These are phyloP conservation scores for Antheraea assamensis DNA, from an alignment of 2,888 invertebrate species.

Conservation along the genomic window DNA sequence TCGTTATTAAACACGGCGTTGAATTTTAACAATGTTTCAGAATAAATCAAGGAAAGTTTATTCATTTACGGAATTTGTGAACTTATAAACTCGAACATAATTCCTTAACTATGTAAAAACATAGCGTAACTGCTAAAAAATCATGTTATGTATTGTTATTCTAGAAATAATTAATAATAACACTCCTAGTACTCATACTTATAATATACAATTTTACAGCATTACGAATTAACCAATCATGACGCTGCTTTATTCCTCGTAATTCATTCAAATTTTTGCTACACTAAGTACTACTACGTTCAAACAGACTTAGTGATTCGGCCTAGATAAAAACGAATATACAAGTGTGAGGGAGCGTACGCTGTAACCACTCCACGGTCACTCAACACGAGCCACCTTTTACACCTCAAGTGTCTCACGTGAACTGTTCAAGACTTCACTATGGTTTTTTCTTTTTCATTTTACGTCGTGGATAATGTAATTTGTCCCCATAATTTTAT, in stretches of 20 bases:
- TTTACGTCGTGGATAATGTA: background rate
- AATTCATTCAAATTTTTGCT: no score
- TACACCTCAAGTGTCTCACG: background rate
- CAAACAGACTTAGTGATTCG: background rate
- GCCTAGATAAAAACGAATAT: background rate
- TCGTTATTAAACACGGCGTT: background rate
- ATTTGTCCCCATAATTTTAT: background rate
- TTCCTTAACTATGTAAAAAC: background rate
- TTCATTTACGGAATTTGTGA: background rate
- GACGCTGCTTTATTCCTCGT: no score
- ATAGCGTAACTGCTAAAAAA: no score
- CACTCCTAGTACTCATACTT: no score
- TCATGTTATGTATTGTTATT: no score
- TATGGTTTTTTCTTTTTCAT: background rate
- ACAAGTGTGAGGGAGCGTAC: background rate
- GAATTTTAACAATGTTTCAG: conserved; percentile 4
- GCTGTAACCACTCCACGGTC: background rate
- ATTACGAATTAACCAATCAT: no score
- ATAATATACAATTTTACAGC: no score
- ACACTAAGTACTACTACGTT: background rate
- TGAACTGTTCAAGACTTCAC: background rate
- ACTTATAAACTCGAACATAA: background rate
- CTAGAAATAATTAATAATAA: no score
- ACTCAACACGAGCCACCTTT: conserved; percentile 3
- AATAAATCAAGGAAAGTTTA: conserved; percentile 5